Base-by-base conservation (phyloP, 2,113 vertebrate genomes). In the Rhombomys opimus region DNA sequence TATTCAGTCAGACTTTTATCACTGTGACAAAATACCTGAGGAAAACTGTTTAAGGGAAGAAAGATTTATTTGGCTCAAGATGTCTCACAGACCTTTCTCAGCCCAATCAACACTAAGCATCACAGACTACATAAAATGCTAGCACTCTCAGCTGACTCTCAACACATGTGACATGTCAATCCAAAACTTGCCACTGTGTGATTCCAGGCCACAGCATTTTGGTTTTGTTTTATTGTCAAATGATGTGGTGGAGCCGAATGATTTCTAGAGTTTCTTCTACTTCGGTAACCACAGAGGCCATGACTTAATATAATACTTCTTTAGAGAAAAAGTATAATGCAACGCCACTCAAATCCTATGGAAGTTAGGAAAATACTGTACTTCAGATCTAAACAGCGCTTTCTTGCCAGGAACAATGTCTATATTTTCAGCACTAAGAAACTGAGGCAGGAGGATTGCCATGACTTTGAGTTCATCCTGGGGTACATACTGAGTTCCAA, bases 331-430 rank as follows among this genome's bases (percentile, higher is more conserved):
- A 88, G 7, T 65, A 7, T 1, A 89, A 76, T 27, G 35, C 23
- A 50, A 0, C 81, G 85, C 82, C 8, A 70, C 18, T 87, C n/a
- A 94, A 90, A 91, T 80, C 20, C 38, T 57, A 78, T 78, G 65
- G 89, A 93, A 96, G 91, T 78, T 80, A 70, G 22, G 85, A 2
- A 57, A 96, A 89, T 89, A 84, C 9, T 59, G 54, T 75, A 82
- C 59, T 96, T 91, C 67, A 95, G 41, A 23, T 38, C 87, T 94
- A 89, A 96, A 76, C 61, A 81, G 25, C 38, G 73, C n/a, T 46
- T 76, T 61, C 25, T 61, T 76, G 20, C 23, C 35, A 32, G 46
- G 32, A 23, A 23, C 57, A 23, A 15, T 73, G 67, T 18, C 14
- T 72, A 1, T 72, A 73, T 57, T 73, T n/a, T 52, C 52, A 73